Evolutionary conservation across 37 sponge, comb jelly and placozoan genomes (phyloP).

Genomic region (Diacarnus erythraeanus): DNA sequence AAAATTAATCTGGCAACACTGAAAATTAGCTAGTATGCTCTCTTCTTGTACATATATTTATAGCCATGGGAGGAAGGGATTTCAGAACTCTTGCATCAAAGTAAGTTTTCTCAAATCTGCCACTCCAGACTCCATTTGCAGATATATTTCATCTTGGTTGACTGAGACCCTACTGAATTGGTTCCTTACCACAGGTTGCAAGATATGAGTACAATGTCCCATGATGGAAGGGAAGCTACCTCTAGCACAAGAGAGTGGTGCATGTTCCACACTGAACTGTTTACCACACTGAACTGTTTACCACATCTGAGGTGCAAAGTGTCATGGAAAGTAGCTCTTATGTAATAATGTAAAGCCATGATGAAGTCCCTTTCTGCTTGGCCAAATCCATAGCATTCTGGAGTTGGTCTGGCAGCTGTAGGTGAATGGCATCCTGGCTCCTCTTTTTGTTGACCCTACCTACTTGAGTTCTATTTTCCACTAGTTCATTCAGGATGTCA

Average conservation of each 20-base stretch:
- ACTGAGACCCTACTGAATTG: constrained; percentile 9
- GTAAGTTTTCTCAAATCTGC: constrained; percentile 36
- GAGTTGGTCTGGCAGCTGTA: neutral
- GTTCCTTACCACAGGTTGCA: constrained; percentile 30
- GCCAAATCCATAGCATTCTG: constrained; percentile 6
- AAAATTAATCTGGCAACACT: too few relatives aligned
- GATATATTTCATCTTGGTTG: constrained; percentile 18
- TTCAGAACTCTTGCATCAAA: constrained; percentile 40
- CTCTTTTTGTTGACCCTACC: constrained; percentile 1
- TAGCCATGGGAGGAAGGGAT: constrained; percentile 25
- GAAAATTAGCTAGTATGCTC: too few relatives aligned
- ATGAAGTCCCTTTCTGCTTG: constrained; percentile 3
- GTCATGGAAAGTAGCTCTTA: neutral
- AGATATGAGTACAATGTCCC: neutral
- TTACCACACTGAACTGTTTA: neutral
- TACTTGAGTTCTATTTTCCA: neutral
- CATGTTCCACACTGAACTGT: constrained; percentile 4
- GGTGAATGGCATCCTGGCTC: constrained; percentile 7
- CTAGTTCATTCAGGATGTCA: constrained; percentile 8
- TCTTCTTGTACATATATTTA: too few relatives aligned
- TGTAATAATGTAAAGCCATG: constrained; percentile 7
- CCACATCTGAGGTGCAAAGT: constrained; percentile 2
- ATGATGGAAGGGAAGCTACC: constrained; percentile 3
- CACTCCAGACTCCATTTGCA: constrained; percentile 35
- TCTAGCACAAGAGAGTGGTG: constrained; percentile 10